Evolutionary conservation across 1,140 invertebrate species (phyloP), one percentile per base, ranked within the genome.

Genomic region (Globodera ellingtonae): DNA sequence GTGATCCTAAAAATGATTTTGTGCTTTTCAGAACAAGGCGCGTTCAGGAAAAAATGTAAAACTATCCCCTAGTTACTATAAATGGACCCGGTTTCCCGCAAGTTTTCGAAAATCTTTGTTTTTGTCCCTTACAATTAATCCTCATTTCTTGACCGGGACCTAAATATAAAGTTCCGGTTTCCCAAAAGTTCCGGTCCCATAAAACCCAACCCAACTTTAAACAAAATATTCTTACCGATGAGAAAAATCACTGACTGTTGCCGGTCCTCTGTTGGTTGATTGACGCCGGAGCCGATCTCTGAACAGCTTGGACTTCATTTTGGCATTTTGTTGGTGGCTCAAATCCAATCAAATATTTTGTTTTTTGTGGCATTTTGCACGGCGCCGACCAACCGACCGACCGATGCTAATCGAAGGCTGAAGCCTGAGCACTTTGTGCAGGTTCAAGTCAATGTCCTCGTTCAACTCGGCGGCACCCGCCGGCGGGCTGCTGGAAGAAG

Each of bases 201-300:
- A 35, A 0, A 35, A 35, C 35, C 35, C 35, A 35, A 35, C 35
- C 35, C 35, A 35, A 35, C 0, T 35, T 35, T 35, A 35, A 35
- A 35, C 46, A 75, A 35, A 67, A 66, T 21, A n/a, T 44, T 15
- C 75, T n/a, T 18, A 77, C 75, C 75, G 21, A 77, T 70, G 44
- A 77, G 52, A 24, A 77, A 77, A 18, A 77, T 69, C 46, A 77
- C 75, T 6, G 65, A 67, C 8, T 65, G 75, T 2, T 35, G 10
- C n/a, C 15, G 48, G 15, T 77, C 75, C 21, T 44, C 46, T 9
- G 24, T 35, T n/a, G 75, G 75, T 62, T 62, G 56, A 66, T 77
- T 69, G 10, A 77, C 62, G n/a, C 75, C 75, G 24, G 75, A 77
- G 48, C 75, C 75, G 48, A 77, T 69, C 35, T 77, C 75, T 77